Percentiles rank a stretch among this genome's conserved stretches.
These are phyloP conservation scores for Diaprepes abbreviatus DNA, from an alignment of 2,888 invertebrate genomes.

Conservation along the genomic window DNA sequence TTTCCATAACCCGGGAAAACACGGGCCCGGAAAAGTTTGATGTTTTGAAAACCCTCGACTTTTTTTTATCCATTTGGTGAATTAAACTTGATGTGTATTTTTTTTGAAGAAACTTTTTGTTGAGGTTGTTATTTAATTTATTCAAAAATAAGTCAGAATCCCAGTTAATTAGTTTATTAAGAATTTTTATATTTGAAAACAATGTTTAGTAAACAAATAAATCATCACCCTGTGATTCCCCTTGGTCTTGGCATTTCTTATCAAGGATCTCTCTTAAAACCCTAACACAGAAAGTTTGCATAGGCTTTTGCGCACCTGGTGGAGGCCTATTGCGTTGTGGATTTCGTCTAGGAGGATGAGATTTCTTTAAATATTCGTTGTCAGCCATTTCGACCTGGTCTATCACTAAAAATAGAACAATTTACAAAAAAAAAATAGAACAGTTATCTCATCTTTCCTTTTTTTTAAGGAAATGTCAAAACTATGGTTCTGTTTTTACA, in stretches of 20 bases:
- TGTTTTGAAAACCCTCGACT: slow-evolving; percentile 4
- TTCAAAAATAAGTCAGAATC: too few species aligned
- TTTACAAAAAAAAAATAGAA: slow-evolving; percentile 11
- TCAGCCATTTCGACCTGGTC: slow-evolving; percentile 35
- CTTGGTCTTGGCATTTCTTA: slow-evolving; percentile 50
- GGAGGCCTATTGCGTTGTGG: slow-evolving; percentile 17
- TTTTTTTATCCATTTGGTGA: background rate
- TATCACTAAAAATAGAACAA: slow-evolving; percentile 21
- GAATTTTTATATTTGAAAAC: too few species aligned
- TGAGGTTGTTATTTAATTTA: too few species aligned
- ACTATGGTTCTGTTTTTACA: too few species aligned
- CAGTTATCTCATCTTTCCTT: slow-evolving; percentile 28
- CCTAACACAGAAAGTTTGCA: slow-evolving; percentile 52
- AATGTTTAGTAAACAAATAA: too few species aligned
- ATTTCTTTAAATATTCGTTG: slow-evolving; percentile 27
- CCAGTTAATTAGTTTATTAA: too few species aligned
- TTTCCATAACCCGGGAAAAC: background rate
- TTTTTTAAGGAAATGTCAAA: slow-evolving; percentile 11
- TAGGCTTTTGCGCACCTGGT: slow-evolving; percentile 53
- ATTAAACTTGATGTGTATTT: background rate
- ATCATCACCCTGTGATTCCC: slow-evolving; percentile 29
- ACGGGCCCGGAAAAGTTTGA: slow-evolving; percentile 13
- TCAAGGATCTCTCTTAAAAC: slow-evolving; percentile 57
- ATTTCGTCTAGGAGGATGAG: slow-evolving; percentile 19
- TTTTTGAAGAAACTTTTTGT: too few species aligned